Evolutionary conservation across 2,888 invertebrate species (phyloP).

Genomic region (Pachycephus smyrnensis): DNA sequence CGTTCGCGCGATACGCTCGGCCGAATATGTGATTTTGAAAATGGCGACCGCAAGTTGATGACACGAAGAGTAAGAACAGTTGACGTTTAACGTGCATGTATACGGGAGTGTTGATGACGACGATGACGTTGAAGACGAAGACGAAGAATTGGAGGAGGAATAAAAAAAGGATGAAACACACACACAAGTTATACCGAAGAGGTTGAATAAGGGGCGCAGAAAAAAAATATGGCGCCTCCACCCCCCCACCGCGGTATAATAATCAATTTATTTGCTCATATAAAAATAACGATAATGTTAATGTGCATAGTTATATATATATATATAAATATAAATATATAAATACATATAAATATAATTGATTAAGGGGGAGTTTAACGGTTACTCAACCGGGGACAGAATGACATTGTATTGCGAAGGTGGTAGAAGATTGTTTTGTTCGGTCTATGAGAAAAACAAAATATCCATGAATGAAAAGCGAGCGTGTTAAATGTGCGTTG

Average conservation of each 20-base stretch:
- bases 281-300: slow-evolving; percentile 59
- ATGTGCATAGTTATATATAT: slow-evolving; percentile 51
- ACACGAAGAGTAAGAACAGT: not conserved
- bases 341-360: slow-evolving; percentile 1
- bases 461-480: not conserved
- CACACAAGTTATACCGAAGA: slow-evolving; percentile 10
- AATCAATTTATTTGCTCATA: slow-evolving; percentile 65
- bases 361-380: not conserved
- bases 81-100: not conserved
- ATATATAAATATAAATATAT: not conserved
- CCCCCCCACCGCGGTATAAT: slow-evolving; percentile 45
- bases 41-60: not conserved
- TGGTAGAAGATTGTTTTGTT: not conserved
- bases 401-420: not conserved
- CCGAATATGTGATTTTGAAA: not conserved
- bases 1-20: not conserved
- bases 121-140: slow-evolving; percentile 12
- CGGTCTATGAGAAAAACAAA: not conserved
- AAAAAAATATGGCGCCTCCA: slow-evolving; percentile 20
- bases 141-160: not conserved
- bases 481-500: too few relatives aligned
- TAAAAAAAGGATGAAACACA: slow-evolving; percentile 10
- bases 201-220: slow-evolving; percentile 10
- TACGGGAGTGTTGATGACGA: slow-evolving; percentile 2
- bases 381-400: not conserved